Evolutionary conservation across 2,888 invertebrate species (phyloP), one percentile per base, ranked within the genome.

Genomic region (Periphyllus acericola): DNA sequence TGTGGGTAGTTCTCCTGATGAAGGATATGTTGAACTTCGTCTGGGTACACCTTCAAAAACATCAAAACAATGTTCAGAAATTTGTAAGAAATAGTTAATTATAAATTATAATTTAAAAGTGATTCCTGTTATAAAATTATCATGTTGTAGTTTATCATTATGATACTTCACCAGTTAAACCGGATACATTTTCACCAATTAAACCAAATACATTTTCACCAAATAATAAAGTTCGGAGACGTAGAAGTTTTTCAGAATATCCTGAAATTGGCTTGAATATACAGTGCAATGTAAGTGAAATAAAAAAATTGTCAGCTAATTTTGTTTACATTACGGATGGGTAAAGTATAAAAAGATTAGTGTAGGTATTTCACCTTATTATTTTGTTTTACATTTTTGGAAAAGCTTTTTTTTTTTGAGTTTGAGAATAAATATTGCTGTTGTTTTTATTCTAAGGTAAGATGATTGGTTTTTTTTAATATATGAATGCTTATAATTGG

Each of bases 21-120:
- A 90, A 89, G 90, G 90, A 9, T 90, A 89, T 80, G 90, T 89
- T 34, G 90, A 89, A 71, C 55, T 89, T 40, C 89, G 84, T 19
- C 87, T 87, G 46, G 66, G 66, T 66, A 87, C 87, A 3, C 87
- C 87, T 25, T 66, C 71, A 5, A 87, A 87, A 66, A 60, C 87
- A 11, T 81, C 87, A 17, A 81, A 87, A 75, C 74, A 87, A n/a
- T 60, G 66, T 19, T 79, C 55, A 71, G 79, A 86, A 72, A 71
- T 55, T 72, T 79, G 86, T 86, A 81, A 87, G 87, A 66, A n/a
- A 55, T 14, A 34, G 14, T 14, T 29, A 34, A 85, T 34, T 36
- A 36, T 79, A 36, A 71, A 75, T 40, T 29, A 17, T 19, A n/a
- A 40, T 71, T 68, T 5, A 71, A 14, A 11, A 36, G 3, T 46